These are phyloP conservation scores for Vanessa tameamea DNA, from an alignment of 1,140 invertebrate species.

Conservation along the genomic window DNA sequence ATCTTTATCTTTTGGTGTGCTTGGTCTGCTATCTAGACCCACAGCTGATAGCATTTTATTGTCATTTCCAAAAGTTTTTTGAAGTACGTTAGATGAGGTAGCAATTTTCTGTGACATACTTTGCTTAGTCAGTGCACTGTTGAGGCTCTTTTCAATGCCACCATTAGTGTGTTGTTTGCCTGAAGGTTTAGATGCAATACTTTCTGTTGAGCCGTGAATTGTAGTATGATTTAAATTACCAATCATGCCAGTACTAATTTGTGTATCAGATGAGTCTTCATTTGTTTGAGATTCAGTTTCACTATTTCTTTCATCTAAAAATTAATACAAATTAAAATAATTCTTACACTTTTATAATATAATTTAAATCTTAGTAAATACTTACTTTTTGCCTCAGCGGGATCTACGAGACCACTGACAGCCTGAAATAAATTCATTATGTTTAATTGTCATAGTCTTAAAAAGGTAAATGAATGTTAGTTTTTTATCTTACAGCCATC, in stretches of 20 bases:
- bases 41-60: slow-evolving; percentile 69
- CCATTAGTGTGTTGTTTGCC: slow-evolving; percentile 85
- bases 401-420: slow-evolving; percentile 88
- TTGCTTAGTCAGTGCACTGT: slow-evolving; percentile 63
- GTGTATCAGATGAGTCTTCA: slow-evolving; percentile 87
- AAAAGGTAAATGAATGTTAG: neutral
- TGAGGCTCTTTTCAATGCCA: slow-evolving; percentile 70
- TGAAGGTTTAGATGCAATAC: slow-evolving; percentile 83
- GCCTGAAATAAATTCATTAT: slow-evolving; percentile 83
- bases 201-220: slow-evolving; percentile 82
- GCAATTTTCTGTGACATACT: slow-evolving; percentile 77
- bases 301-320: slow-evolving; percentile 90
- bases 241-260: slow-evolving; percentile 79
- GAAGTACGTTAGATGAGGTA: slow-evolving; percentile 77
- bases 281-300: slow-evolving; percentile 94
- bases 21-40: slow-evolving; percentile 73
- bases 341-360: neutral
- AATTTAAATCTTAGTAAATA: slow-evolving; percentile 6
- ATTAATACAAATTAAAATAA: slow-evolving; percentile 10
- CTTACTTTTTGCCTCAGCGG: slow-evolving; percentile 81
- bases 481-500: slow-evolving; percentile 89
- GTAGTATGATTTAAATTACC: slow-evolving; percentile 84
- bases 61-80: slow-evolving; percentile 80
- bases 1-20: slow-evolving; percentile 81
- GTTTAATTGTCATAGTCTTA: neutral